Evolutionary conservation across 2,113 vertebrate genomes (phyloP), one percentile per base, ranked within the genome.

Genomic region (Elephantulus edwardii): DNA sequence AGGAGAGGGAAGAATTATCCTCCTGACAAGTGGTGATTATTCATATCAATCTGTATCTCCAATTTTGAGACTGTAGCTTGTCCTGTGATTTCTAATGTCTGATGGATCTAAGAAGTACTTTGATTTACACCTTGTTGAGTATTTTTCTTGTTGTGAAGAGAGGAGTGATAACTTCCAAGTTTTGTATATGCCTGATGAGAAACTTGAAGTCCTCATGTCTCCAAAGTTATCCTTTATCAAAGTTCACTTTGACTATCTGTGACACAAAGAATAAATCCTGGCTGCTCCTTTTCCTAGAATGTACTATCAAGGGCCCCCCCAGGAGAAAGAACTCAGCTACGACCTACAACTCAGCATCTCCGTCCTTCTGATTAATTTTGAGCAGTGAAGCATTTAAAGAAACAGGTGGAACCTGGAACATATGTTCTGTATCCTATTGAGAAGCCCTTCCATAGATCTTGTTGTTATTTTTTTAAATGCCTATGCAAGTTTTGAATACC

Each of bases 401-500:
- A 93, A 68, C 50, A 62, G 50, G 38, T 64, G 6, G 22, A 78
- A 13, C 56, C 58, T 89, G 40, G 33, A 88, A 40, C 33, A 77
- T 46, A 86, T 77, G 64, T 52, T 87, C 42, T 46, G 38, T 10
- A 64, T n/a, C 56, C 33, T 42, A 78, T 14, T 74, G 64, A 90
- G 60, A 92, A 90, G 38, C 22, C n/a, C 24, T 88, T 60, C 16
- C 44, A 20, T 24, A 66, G 3, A 30, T 26, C 8, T 44, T 64
- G 54, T 4, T 48, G n/a, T 71, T 92, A 48, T 33, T 94, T 66
- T 94, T 66, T 60, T 33, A 82, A 85, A 75, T n/a, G n/a, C n/a
- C n/a, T 83, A 78, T 68, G 46, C 54, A 28, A 58, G n/a, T 20
- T 92, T n/a, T 66, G 78, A 94, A 92, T 85, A 50, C 88, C 64